Evolutionary conservation across 2,888 invertebrate species (phyloP), one percentile per base, ranked within the genome.

Genomic region (Notodonta ziczac): DNA sequence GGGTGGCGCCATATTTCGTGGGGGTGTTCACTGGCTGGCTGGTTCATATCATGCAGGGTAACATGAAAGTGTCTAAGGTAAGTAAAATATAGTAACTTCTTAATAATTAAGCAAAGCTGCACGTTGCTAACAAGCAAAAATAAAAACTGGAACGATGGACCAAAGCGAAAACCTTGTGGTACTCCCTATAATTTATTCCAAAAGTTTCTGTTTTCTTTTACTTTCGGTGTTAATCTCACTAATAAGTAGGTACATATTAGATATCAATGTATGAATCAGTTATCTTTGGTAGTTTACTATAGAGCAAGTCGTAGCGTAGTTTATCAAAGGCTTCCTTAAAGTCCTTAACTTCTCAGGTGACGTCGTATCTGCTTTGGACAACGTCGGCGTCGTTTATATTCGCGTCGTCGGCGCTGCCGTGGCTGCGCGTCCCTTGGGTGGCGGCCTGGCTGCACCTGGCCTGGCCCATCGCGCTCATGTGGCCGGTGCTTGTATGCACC

Each of bases 11-110:
- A 0, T 97, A 97, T 86, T 89, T 96, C 53, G 92, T 96, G 56
- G 97, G 97, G 14, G 95, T 97, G 89, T 93, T 95, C 57, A 94
- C 95, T 1, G 97, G 97, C 8, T 97, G 96, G 95, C 91, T 96
- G 57, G 88, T 97, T 40, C 96, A 96, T 75, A 95, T 95, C 81
- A 95, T 95, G 61, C 95, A 96, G 70, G 96, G 91, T 2, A 80
- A 81, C 51, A 70, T 91, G 35, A 78, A 78, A 2, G 76, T 93
- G 10, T 86, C 89, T 1, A 90, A 84, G 86, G 94, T 90, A 72
- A 60, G 9, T 14, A 24, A 24, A 24, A 24, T 42, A 12, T 10
- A 12, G 42, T 42, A 39, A 24, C 1, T 42, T 10, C 10, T 42
- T 10, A 42, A 3, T 42, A 9, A 10, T 9, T 12, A 9, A 10